These are phyloP conservation scores for Erannis defoliaria DNA, from an alignment of 2,888 invertebrate species.

Conservation along the genomic window DNA sequence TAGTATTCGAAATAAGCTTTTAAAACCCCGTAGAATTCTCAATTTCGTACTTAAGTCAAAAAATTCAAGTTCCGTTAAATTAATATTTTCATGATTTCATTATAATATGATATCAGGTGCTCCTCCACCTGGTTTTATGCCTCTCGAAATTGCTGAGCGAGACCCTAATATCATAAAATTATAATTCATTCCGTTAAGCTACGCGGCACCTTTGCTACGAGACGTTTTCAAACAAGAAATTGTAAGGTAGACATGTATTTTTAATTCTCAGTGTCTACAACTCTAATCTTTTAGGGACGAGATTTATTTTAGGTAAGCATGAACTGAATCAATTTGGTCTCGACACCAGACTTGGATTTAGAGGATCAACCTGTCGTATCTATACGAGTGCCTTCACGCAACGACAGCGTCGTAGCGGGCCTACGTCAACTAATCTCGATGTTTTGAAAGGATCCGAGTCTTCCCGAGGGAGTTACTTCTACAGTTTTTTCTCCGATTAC, in stretches of 20 bases:
- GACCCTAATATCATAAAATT: slow-evolving; percentile 29
- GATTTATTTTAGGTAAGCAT: slow-evolving; percentile 14
- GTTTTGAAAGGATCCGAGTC: not conserved
- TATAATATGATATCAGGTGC: slow-evolving; percentile 18
- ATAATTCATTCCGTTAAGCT: slow-evolving; percentile 14
- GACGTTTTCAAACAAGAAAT: slow-evolving; percentile 20
- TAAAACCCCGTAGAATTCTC: not conserved
- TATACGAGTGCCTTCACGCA: slow-evolving; percentile 27
- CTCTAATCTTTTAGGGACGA: slow-evolving; percentile 2
- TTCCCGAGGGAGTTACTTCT: not conserved
- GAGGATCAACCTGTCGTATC: slow-evolving; percentile 32
- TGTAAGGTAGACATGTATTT: slow-evolving; percentile 2
- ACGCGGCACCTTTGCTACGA: slow-evolving; percentile 28
- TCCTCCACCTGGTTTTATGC: slow-evolving; percentile 20
- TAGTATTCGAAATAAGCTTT: too few relatives aligned
- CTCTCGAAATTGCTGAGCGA: slow-evolving; percentile 18
- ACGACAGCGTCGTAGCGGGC: slow-evolving; percentile 6
- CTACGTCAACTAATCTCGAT: slow-evolving; percentile 16
- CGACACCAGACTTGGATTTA: slow-evolving; percentile 36
- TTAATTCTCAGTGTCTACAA: slow-evolving; percentile 6
- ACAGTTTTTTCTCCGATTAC: not conserved
- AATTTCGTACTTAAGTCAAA: not conserved
- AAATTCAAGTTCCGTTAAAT: not conserved
- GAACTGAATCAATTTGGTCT: slow-evolving; percentile 36
- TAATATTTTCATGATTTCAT: slow-evolving; percentile 25